Conservation (phyloP, 2,797 vertebrate genomes). For the Chiroxiphia lanceolata region DNA sequence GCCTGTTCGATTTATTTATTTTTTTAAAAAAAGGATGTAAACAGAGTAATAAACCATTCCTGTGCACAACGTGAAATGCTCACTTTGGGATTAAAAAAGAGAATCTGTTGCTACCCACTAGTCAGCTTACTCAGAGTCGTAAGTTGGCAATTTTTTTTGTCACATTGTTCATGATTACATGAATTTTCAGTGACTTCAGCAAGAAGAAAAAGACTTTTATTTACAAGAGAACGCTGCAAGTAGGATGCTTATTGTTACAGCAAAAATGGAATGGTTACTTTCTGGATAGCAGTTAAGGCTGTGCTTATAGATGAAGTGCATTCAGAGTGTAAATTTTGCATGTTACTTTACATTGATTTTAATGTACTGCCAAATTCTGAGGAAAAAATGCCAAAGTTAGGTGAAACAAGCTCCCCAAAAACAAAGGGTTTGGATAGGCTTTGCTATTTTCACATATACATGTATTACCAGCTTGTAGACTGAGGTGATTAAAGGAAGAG, state of each 20-base stretch:
- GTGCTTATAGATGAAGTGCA: not conserved
- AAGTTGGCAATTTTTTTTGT: not conserved
- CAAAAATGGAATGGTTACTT: not conserved
- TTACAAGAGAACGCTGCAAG: not conserved
- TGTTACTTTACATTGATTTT: not conserved
- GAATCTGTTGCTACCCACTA: not conserved
- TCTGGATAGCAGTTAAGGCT: not conserved
- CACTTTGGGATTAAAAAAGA: not conserved
- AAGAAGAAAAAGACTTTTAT: not conserved
- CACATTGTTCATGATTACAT: not conserved
- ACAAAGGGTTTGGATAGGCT: not conserved
- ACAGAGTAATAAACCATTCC: not conserved
- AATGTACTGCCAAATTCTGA: not conserved
- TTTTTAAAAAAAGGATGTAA: not conserved
- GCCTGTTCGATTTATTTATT: not conserved
- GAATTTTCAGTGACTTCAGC: not conserved
- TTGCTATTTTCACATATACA: not conserved
- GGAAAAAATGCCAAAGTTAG: not conserved
- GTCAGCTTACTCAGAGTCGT: not conserved
- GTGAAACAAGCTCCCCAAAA: not conserved
- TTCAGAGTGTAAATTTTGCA: not conserved
- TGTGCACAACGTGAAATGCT: not conserved
- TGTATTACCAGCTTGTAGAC: not conserved
- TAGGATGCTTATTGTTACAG: not conserved
- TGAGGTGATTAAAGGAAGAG: not conserved